Evolutionary conservation across 2,113 vertebrate genomes (phyloP), one percentile per base, ranked within the genome.

Genomic region (Rhabdornis inornatus): DNA sequence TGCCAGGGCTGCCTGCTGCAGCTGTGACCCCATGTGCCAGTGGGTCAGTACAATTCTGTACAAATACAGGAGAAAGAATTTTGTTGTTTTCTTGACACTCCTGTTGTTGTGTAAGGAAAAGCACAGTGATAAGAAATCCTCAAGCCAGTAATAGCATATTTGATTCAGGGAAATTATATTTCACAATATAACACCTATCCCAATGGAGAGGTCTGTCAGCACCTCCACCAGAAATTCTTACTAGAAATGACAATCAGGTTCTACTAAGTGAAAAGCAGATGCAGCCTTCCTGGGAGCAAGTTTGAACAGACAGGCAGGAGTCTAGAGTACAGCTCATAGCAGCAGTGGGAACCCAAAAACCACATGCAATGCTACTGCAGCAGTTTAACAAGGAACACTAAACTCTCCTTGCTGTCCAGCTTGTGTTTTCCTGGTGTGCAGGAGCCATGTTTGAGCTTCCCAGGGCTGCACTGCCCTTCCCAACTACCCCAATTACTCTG

Each of bases 21-120:
- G 65, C 79, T 8, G 2, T 72, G 63, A 53, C 68, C 37, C 55
- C 3, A 1, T 0, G 0, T 28, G 55, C 37, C 50, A 44, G n/a
- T 5, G 35, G 37, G 37, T 53, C 66, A 10, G 12, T 24, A 61
- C 15, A 9, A 15, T 70, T 49, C 70, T 45, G 18, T 31, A 31
- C 63, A 71, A 79, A 88, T 20, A 44, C 1, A 22, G 30, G 40
- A 40, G 49, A 40, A 83, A 69, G 17, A 83, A 44, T 70, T 49
- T 23, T 52, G 40, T 40, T 61, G 8, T 65, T 87, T 81, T 35
- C 25, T 47, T 53, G 37, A 68, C 31, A 7, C 9, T 66, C 23
- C 18, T 74, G 13, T 39, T 63, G 24, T 57, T 63, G 24, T 57
- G 12, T 52, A 60, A 70, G 50, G 63, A 81, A 92, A 87, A 55